Conservation (phyloP, 2,888 invertebrate genomes). For the Sesamia inferens region DNA sequence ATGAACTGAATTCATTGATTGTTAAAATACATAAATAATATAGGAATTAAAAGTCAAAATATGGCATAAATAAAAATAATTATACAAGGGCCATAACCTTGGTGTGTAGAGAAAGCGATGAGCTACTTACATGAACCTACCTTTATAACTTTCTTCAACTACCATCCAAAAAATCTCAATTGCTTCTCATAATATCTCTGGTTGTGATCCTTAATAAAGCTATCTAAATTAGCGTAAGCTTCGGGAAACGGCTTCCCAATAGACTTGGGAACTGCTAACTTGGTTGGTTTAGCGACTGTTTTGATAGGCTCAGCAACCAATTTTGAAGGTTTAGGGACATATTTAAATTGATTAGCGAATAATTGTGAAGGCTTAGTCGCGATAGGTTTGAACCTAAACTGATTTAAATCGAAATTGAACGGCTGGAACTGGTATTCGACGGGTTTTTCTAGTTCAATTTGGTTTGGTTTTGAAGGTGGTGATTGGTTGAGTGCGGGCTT, state of each 20-base stretch:
- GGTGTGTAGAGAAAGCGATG: conserved; percentile 47
- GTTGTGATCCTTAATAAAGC: conserved; percentile 62
- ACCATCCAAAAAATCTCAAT: conserved; percentile 66
- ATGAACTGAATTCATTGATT: not conserved
- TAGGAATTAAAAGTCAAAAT: not conserved
- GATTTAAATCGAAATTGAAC: conserved; percentile 53
- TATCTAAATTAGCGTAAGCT: conserved; percentile 68
- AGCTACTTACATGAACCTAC: conserved; percentile 59
- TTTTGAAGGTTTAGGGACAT: conserved; percentile 44
- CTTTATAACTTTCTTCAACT: conserved; percentile 53
- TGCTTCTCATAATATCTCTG: conserved; percentile 45
- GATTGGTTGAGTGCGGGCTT: conserved; percentile 58
- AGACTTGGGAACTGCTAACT: conserved; percentile 55
- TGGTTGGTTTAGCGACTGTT: conserved; percentile 54
- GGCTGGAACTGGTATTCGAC: conserved; percentile 59
- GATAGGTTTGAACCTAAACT: conserved; percentile 48
- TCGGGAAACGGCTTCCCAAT: conserved; percentile 66
- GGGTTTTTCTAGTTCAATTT: conserved; percentile 56
- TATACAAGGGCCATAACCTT: conserved; percentile 28
- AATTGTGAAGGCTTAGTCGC: conserved; percentile 53
- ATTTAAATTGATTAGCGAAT: conserved; percentile 41
- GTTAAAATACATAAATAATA: not conserved
- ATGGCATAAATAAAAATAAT: conserved; percentile 20
- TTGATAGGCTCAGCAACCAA: conserved; percentile 53
- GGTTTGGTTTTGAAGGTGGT: conserved; percentile 61